Conservation (phyloP, 2,797 vertebrate species). For the Liparis tanakae region DNA sequence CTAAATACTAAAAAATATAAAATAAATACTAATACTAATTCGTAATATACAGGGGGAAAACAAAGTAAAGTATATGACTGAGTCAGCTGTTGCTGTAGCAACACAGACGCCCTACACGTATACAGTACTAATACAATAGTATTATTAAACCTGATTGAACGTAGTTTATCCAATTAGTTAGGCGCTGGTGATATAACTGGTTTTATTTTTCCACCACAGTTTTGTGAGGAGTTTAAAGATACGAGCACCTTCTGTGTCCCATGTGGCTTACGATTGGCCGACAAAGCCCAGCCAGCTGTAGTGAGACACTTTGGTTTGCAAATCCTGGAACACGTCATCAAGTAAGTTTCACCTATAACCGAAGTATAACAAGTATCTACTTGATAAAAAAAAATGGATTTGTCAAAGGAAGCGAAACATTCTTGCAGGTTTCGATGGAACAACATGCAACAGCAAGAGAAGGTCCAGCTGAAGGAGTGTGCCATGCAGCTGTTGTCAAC, state of each 20-base stretch:
- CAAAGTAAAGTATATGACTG: too few relatives aligned
- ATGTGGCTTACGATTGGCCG: slow-evolving; percentile 92
- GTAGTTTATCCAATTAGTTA: background rate
- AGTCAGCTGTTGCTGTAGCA: background rate
- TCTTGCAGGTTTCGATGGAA: slow-evolving; percentile 94
- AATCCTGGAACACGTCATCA: slow-evolving; percentile 96
- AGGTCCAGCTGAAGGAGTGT: slow-evolving; percentile 93
- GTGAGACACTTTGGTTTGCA: slow-evolving; percentile 97
- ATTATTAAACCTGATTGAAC: background rate
- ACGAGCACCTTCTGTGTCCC: slow-evolving; percentile 91
- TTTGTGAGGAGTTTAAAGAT: slow-evolving; percentile 98
- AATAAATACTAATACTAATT: too few relatives aligned
- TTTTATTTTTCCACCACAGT: slow-evolving; percentile 77
- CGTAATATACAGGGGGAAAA: too few relatives aligned
- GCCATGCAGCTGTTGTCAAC: slow-evolving; percentile 92
- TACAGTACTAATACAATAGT: background rate
- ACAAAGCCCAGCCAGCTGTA: slow-evolving; percentile 90
- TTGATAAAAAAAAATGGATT: background rate
- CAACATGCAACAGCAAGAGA: slow-evolving; percentile 91
- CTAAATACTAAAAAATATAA: too few relatives aligned
- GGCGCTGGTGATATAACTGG: background rate
- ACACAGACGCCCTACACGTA: background rate
- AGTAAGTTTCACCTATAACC: slow-evolving; percentile 83
- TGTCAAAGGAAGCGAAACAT: background rate
- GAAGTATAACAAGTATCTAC: background rate